These are phyloP conservation scores for Diloba caeruleocephala DNA, from an alignment of 2,888 invertebrate genomes.

Conservation along the genomic window DNA sequence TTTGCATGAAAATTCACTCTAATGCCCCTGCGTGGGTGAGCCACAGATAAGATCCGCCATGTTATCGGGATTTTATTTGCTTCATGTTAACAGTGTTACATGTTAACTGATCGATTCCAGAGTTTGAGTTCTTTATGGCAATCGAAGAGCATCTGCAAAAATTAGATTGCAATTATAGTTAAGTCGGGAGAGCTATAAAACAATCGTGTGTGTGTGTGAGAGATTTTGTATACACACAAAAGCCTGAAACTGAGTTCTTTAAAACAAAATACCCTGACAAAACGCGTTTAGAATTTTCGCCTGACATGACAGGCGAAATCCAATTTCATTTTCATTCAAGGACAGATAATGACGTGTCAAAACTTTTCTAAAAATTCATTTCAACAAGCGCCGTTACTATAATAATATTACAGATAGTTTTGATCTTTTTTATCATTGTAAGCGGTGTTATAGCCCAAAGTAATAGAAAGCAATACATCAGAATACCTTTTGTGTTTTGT, in stretches of 20 bases:
- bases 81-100: conserved; percentile 8
- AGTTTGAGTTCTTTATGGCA: conserved; percentile 8
- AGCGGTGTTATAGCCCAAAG: conserved; percentile 1
- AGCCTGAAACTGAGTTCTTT: background rate
- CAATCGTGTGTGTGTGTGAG: background rate
- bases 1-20: conserved; percentile 26
- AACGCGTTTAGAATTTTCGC: conserved; percentile 6
- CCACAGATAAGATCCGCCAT: conserved; percentile 14
- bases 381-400: background rate
- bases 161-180: background rate
- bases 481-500: conserved; percentile 14
- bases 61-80: conserved; percentile 5
- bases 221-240: background rate
- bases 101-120: conserved; percentile 7
- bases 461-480: conserved; percentile 8
- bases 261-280: background rate
- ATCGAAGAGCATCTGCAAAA: conserved; percentile 12
- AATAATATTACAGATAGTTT: background rate
- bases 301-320: conserved; percentile 2
- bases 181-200: background rate
- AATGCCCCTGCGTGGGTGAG: conserved; percentile 5
- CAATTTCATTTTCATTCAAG: conserved; percentile 5
- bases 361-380: background rate
- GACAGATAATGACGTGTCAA: background rate
- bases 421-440: background rate